These are phyloP conservation scores for Wasmannia auropunctata DNA, from an alignment of 1,140 invertebrate species.

Conservation along the genomic window DNA sequence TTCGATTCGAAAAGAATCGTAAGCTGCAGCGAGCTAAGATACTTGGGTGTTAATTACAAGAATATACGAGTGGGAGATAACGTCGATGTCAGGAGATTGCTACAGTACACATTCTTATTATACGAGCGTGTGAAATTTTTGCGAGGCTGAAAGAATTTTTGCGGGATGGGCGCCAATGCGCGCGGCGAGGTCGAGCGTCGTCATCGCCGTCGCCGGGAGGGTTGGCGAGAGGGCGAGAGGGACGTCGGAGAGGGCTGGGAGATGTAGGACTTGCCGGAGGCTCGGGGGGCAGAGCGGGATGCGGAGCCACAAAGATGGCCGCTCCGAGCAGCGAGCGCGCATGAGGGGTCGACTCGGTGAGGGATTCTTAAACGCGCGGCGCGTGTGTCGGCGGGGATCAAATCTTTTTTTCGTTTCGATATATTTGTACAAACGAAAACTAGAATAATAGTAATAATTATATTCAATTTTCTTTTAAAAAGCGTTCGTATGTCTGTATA, in stretches of 20 bases:
- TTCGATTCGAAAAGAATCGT: background rate
- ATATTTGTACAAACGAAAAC: background rate
- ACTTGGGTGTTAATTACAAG: background rate
- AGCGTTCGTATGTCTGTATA: too few relatives aligned
- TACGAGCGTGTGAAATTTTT: conserved; percentile 39
- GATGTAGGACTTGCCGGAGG: conserved; percentile 61
- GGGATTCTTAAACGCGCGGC: conserved; percentile 44
- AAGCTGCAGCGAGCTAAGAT: too few relatives aligned
- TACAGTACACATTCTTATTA: background rate
- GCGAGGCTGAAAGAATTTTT: conserved; percentile 62
- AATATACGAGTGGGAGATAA: background rate
- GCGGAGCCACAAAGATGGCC: conserved; percentile 71
- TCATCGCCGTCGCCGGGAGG: conserved; percentile 68
- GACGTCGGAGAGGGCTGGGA: conserved; percentile 71
- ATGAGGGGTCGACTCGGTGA: conserved; percentile 64
- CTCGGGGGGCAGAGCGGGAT: conserved; percentile 59
- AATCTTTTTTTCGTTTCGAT: background rate
- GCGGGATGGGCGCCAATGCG: conserved; percentile 72
- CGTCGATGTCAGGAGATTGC: background rate
- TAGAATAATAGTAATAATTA: background rate
- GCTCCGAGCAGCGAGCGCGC: conserved; percentile 67
- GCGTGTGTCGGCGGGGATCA: background rate
- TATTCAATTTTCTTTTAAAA: too few relatives aligned
- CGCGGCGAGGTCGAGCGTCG: conserved; percentile 70
- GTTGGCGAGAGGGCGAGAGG: conserved; percentile 71